phyloP scores from a whole-genome alignment of 2,113 vertebrate species.

The Mus spicilegus region DNA sequence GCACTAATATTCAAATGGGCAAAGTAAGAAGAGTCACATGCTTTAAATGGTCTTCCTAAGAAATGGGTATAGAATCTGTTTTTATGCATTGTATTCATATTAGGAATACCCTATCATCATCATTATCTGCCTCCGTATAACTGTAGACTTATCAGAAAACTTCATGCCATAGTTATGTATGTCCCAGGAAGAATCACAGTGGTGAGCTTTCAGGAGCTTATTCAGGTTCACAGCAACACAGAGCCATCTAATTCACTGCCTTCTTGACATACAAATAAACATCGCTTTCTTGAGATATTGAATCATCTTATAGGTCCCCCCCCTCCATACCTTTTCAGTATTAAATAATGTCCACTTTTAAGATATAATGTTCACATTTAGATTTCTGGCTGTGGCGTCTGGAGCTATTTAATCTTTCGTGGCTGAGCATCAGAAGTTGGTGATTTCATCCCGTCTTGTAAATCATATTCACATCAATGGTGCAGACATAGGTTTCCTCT shows the following conservation, averaged over 20 bases:
- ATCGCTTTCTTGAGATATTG: neutral
- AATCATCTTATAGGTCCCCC: no score
- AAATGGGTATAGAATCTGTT: neutral
- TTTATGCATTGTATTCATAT: neutral
- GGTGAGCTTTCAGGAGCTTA: neutral
- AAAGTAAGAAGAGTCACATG: neutral
- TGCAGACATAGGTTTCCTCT: neutral
- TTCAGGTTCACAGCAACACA: fast-evolving
- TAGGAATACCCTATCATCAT: neutral
- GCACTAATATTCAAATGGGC: neutral
- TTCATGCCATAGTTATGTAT: neutral
- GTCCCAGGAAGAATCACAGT: neutral
- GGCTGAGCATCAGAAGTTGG: slow-evolving; percentile 36
- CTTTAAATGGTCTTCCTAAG: neutral
- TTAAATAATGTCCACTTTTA: slow-evolving; percentile 13
- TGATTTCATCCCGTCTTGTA: slow-evolving; percentile 56
- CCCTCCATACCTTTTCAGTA: neutral
- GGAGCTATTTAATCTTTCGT: slow-evolving; percentile 50
- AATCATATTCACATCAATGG: slow-evolving; percentile 60
- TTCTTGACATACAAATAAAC: neutral
- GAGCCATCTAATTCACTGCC: neutral
- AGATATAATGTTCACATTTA: slow-evolving; percentile 48
- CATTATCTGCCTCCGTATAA: neutral
- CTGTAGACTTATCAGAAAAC: neutral
- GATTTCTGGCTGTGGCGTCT: slow-evolving; percentile 51